A percentile compares a stretch with the other conserved stretches of the same genome.
Conservation (phyloP, 2,888 invertebrate species). For the Drosophila parthenogenetica region DNA sequence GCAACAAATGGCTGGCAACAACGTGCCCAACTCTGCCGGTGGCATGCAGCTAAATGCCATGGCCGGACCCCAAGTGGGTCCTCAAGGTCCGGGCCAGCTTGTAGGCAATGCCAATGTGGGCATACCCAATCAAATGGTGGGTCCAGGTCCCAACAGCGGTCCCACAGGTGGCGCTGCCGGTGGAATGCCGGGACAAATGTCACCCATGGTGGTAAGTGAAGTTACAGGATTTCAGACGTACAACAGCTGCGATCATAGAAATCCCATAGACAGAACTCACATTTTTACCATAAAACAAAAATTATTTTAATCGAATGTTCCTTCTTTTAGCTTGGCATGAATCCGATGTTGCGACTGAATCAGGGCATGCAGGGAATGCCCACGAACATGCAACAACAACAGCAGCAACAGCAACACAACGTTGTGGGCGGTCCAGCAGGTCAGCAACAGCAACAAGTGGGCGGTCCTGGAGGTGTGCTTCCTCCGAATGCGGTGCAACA, state of each 20-base stretch:
- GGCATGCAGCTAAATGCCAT: conserved; percentile 54
- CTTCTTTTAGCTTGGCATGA: conserved; percentile 80
- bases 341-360: conserved; percentile 85
- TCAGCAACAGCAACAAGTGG: conserved; percentile 72
- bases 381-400: conserved; percentile 85
- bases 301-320: no score
- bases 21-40: conserved; percentile 48
- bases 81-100: conserved; percentile 74
- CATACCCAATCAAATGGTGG: conserved; percentile 82
- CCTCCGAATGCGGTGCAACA: conserved; percentile 78
- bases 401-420: conserved; percentile 55
- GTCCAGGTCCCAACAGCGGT: conserved; percentile 81
- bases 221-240: no score
- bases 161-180: conserved; percentile 75
- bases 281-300: no score
- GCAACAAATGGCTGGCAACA: conserved; percentile 84
- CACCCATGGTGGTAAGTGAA: conserved; percentile 62
- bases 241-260: no score
- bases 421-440: conserved; percentile 75
- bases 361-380: conserved; percentile 85
- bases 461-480: conserved; percentile 66
- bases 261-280: no score
- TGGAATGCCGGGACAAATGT: conserved; percentile 57
- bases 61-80: conserved; percentile 52
- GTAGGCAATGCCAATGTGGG: conserved; percentile 67